Base-by-base conservation (phyloP, 1,140 invertebrate genomes). In the Megathymus violae region DNA sequence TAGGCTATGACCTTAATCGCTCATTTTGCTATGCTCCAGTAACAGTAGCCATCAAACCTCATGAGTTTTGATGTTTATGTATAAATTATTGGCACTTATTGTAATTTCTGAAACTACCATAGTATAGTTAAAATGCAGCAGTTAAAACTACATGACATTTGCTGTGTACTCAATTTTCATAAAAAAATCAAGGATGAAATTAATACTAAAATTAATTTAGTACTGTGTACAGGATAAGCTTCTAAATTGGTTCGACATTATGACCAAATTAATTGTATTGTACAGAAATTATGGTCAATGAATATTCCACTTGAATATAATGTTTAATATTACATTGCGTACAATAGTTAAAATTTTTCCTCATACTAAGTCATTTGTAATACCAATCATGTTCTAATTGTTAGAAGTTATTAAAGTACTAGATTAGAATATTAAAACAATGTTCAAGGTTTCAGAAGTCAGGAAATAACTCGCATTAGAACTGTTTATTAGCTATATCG, bases 391-490 rank as follows among this genome's bases (percentile, higher is more conserved):
- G 9, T 7, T 31, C 27, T 31, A 31, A 4, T 17, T 19, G 54
- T 19, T 56, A 14, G 10, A 36, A 13, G 22, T 58, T 44, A 44
- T 34, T 58, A 58, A 46, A 46, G 54, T 34, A 58, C 41, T 46
- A n/a, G 27, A 58, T 58, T 58, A 46, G 54, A 58, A 58, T 58
- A 46, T 58, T 58, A n/a, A 58, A 58, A 46, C 27, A 46, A 36
- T 15, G 19, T 58, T 58, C 54, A 58, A 58, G 41, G 54, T 58
- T 31, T 25, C 7, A 58, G 16, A 14, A 58, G 11, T 48, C 46
- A 46, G 40, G 43, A 46, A 46, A 44, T 58, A 34, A 44, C 15
- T 31, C 41, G 34, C 10, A 11, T 11, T 19, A 41, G 10, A 22
- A 6, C 31, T 46, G 27, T 22, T 27, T 25, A 6, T n/a, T n/a